A percentile compares a stretch with the other conserved stretches of the same genome.
Evolutionary conservation across 2,888 invertebrate species (phyloP).

Genomic region (Tachina fera): DNA sequence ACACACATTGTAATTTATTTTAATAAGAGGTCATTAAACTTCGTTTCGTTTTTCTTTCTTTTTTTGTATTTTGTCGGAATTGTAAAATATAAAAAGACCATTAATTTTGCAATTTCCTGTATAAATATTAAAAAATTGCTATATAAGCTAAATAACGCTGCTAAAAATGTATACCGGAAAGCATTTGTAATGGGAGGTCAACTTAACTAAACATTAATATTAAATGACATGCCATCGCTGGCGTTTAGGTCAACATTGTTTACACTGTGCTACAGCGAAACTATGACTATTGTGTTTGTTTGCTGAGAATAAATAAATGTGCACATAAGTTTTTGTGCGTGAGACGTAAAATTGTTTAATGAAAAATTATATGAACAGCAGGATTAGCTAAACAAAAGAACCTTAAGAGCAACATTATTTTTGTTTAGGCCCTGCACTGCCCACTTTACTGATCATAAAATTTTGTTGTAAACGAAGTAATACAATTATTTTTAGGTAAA

Average conservation of each 20-base stretch:
- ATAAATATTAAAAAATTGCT: neutral
- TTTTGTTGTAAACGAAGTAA: no score
- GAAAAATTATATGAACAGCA: no score
- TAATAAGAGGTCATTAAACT: slow-evolving; percentile 25
- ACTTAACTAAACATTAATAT: neutral
- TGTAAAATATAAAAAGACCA: neutral
- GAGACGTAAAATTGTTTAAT: no score
- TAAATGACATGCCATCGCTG: neutral
- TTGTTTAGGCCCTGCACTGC: no score
- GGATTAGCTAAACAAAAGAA: no score
- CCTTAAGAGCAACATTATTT: no score
- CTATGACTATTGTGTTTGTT: no score
- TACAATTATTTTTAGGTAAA: no score
- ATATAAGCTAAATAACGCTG: neutral
- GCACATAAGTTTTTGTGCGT: no score
- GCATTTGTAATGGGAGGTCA: slow-evolving; percentile 15
- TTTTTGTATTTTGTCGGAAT: neutral
- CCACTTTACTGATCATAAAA: no score
- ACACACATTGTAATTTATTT: neutral
- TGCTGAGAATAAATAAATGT: no score
- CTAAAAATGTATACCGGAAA: neutral
- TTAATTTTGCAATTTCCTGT: slow-evolving; percentile 20
- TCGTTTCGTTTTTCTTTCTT: neutral
- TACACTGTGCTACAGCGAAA: neutral
- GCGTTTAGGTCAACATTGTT: neutral